Base-by-base conservation (phyloP, 2,797 vertebrate species). In the Glossophaga mutica region DNA sequence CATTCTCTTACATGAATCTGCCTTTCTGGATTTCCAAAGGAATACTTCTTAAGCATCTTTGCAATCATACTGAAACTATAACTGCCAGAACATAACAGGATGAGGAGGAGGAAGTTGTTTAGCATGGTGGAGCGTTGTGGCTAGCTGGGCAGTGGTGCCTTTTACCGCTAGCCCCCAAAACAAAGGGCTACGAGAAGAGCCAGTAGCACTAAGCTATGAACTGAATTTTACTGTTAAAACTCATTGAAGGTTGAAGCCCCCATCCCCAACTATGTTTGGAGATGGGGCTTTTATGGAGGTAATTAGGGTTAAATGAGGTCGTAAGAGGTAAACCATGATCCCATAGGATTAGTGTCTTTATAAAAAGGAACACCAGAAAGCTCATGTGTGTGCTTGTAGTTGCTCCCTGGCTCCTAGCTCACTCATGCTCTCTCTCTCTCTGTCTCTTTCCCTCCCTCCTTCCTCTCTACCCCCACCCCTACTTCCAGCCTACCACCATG, bases 381-480 rank as follows among this genome's bases (percentile, higher is more conserved):
- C 67, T 73, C 15, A 44, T 22, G 14, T 67, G 32, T 68, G n/a
- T 84, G 82, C 32, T 81, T 21, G 12, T 37, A 26, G 48, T 50
- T 55, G 48, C n/a, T 78, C 76, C 48, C n/a, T 12, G 3, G 6
- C 24, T 50, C 14, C 55, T 26, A 14, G 6, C 37, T 18, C 22
- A 2, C 8, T 29, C n/a, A 6, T 24, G 39, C 6, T 14, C 34
- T 15, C 18, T n/a, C 16, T 6, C 9, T 5, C 24, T 4, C 4
- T 44, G 29, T 24, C 5, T 8, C 22, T 37, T 26, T 57, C 57
- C 24, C 24, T 57, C 19, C 3, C 4, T 5, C 11, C 62, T 14
- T 65, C 34, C 44, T 16, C 32, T 6, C 29, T 9, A 32, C 39
- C 57, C 55, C 9, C 55, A 37, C 55, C 57, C 34, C 6, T 44